Conservation (phyloP, 2,888 invertebrate species). For the Polyommatus icarus region DNA sequence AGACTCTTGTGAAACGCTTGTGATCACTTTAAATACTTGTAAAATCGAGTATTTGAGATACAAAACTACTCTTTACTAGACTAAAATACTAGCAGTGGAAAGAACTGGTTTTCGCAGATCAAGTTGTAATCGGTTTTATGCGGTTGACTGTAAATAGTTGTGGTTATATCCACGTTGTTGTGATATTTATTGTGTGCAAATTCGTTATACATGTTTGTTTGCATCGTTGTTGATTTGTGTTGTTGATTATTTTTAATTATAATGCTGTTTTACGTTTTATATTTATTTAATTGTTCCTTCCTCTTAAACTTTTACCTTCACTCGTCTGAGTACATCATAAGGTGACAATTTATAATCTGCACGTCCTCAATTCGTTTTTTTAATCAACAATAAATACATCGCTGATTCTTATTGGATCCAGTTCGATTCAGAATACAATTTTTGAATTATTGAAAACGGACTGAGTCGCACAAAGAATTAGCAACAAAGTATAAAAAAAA, state of each 20-base stretch:
- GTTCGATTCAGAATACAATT: no score
- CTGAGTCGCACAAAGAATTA: not conserved
- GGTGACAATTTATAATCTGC: no score
- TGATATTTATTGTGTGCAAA: conserved; percentile 78
- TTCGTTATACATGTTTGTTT: conserved; percentile 56
- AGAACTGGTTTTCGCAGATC: conserved; percentile 4
- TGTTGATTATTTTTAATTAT: conserved; percentile 50
- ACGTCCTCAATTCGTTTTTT: no score
- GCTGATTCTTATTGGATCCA: no score
- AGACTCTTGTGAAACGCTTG: not conserved
- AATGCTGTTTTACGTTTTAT: conserved; percentile 25
- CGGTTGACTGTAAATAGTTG: conserved; percentile 58
- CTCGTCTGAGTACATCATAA: no score
- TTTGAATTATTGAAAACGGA: not conserved
- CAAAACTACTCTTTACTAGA: not conserved
- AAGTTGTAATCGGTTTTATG: conserved; percentile 42
- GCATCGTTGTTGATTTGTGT: conserved; percentile 74
- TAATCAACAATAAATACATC: no score
- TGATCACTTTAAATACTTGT: not conserved
- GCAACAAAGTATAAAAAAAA: not conserved
- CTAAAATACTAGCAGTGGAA: not conserved
- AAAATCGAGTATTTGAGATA: not conserved
- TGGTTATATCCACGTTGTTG: conserved; percentile 66
- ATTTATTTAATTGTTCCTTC: not conserved
- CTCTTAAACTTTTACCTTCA: not conserved